These are phyloP conservation scores for Coelopa pilipes DNA, from an alignment of 2,888 invertebrate genomes.

Conservation along the genomic window DNA sequence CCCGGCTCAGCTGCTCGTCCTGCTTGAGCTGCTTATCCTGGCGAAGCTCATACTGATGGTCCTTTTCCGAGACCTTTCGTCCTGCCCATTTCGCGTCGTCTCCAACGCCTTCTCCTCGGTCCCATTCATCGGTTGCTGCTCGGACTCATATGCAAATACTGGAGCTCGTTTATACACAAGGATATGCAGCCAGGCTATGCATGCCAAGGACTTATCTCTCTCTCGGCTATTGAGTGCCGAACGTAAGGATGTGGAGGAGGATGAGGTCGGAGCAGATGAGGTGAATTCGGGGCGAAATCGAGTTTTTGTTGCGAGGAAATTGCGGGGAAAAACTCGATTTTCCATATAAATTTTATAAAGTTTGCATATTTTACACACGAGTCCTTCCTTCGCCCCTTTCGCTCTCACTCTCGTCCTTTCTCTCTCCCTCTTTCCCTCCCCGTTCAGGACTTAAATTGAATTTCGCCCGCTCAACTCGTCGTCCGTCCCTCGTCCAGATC, in stretches of 20 bases:
- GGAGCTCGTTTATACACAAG: slow-evolving; percentile 4
- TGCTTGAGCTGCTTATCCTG: too few relatives aligned
- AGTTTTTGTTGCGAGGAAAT: slow-evolving; percentile 29
- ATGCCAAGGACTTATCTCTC: background rate
- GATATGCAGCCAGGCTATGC: slow-evolving; percentile 14
- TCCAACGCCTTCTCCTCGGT: too few relatives aligned
- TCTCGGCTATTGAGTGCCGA: background rate
- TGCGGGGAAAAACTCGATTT: slow-evolving; percentile 26
- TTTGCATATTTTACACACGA: slow-evolving; percentile 30
- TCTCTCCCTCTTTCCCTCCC: too few relatives aligned
- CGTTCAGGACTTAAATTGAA: too few relatives aligned
- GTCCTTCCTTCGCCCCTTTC: too few relatives aligned
- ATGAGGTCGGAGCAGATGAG: too few relatives aligned
- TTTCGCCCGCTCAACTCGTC: background rate
- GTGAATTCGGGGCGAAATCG: background rate
- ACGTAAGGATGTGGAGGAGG: background rate
- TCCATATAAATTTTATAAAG: slow-evolving; percentile 31
- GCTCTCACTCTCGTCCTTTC: too few relatives aligned
- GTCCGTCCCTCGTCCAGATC: too few relatives aligned
- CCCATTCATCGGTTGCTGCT: slow-evolving; percentile 23
- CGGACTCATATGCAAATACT: slow-evolving; percentile 33
- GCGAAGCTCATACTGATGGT: too few relatives aligned
- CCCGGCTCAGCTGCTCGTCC: too few relatives aligned
- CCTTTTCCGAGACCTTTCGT: too few relatives aligned
- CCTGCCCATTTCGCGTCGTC: too few relatives aligned